Conservation (phyloP, 2,888 invertebrate genomes). For the Ypsolopha sequella region DNA sequence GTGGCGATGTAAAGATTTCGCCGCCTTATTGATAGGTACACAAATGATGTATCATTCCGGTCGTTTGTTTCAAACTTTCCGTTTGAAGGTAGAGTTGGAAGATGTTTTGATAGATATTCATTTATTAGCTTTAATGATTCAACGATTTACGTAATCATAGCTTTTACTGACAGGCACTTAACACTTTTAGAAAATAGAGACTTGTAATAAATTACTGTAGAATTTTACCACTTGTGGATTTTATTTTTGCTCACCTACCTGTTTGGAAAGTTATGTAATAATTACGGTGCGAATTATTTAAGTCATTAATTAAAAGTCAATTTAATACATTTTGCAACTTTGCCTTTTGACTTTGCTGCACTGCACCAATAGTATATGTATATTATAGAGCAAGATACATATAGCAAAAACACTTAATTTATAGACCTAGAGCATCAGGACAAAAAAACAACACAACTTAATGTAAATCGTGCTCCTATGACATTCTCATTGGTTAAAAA, state of each 20-base stretch:
- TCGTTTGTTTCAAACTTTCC: conserved; percentile 45
- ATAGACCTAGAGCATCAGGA: conserved; percentile 10
- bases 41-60: conserved; percentile 56
- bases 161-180: not conserved
- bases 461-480: conserved; percentile 58
- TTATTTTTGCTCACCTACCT: too few relatives aligned
- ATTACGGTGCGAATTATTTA: too few relatives aligned
- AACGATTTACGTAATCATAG: not conserved
- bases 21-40: conserved; percentile 66
- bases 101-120: conserved; percentile 6
- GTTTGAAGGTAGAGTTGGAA: conserved; percentile 14
- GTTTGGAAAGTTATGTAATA: too few relatives aligned
- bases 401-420: conserved; percentile 32
- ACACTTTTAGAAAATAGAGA: too few relatives aligned
- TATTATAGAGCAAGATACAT: not conserved
- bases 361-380: too few relatives aligned
- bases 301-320: too few relatives aligned
- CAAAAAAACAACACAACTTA: conserved; percentile 29
- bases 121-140: conserved; percentile 4
- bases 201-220: too few relatives aligned
- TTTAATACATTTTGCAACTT: too few relatives aligned
- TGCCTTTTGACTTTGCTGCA: too few relatives aligned
- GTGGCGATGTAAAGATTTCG: conserved; percentile 50
- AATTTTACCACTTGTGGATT: too few relatives aligned
- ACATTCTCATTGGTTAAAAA: conserved; percentile 67